A percentile compares a stretch with the other conserved stretches of the same genome.
These are phyloP conservation scores for Pimpla rufipes DNA, from an alignment of 2,888 invertebrate genomes.

Conservation along the genomic window DNA sequence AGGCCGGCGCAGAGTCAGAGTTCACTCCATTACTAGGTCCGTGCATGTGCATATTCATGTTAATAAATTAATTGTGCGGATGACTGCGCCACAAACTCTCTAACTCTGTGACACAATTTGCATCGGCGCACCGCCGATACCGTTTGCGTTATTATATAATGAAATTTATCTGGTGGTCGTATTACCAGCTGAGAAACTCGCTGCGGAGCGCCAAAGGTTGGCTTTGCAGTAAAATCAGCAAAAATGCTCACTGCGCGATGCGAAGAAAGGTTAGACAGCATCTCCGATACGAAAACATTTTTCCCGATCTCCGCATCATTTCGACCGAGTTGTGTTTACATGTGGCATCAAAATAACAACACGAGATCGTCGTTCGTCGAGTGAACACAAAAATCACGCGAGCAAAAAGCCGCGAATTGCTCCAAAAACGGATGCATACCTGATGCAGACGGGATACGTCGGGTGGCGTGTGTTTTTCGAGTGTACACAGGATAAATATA, in stretches of 20 bases:
- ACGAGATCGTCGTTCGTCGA: background rate
- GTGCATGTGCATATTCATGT: conserved; percentile 66
- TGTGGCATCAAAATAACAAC: background rate
- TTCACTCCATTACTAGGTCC: conserved; percentile 27
- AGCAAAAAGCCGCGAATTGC: background rate
- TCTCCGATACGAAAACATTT: background rate
- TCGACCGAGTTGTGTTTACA: background rate
- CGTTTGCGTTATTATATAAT: conserved; percentile 51
- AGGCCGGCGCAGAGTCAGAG: conserved; percentile 36
- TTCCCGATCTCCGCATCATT: background rate
- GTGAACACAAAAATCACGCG: background rate
- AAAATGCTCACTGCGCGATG: background rate
- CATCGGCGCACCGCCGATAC: conserved; percentile 12
- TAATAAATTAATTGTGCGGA: conserved; percentile 71
- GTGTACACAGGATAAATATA: conserved; percentile 33
- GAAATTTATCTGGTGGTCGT: conserved; percentile 27
- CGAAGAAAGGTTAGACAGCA: background rate
- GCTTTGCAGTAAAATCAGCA: background rate
- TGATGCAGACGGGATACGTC: background rate
- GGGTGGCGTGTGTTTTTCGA: background rate
- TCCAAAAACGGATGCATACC: background rate
- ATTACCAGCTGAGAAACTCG: conserved; percentile 23
- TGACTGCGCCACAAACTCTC: conserved; percentile 41
- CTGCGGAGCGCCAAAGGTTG: background rate
- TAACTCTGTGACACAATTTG: conserved; percentile 53